Evolutionary conservation across 1,140 invertebrate species (phyloP), one percentile per base, ranked within the genome.

Genomic region (Euwallacea fornicatus): DNA sequence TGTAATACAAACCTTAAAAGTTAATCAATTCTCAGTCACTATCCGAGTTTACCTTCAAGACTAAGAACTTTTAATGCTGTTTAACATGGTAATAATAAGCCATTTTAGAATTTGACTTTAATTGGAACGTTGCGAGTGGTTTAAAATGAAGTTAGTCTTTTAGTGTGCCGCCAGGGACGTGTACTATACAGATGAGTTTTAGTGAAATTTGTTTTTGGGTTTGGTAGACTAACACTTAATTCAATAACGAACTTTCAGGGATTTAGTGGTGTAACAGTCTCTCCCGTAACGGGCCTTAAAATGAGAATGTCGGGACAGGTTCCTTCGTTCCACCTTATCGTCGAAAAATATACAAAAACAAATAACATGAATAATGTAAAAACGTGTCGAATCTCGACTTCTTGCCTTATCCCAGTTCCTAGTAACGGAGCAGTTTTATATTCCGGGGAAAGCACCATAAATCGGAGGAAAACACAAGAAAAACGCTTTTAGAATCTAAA

Each of bases 331-430:
- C 55, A 33, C 21, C 21, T 10, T 58, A 58, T 44, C 42, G 15
- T 44, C 16, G 13, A 50, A 53, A 65, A 65, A 65, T 65, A 56
- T 55, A 13, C 41, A 55, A 60, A 68, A 68, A 68, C 66, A 68
- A 68, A 68, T 68, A 60, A 47, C 66, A 50, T 68, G 66, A 68
- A 68, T 68, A 68, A 68, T 68, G 66, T 60, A 68, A 60, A 60
- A 59, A 68, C 66, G 66, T 68, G 66, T 43, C 66, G 56, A 68
- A 68, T 68, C 66, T 68, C 55, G 55, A 60, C 66, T 60, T 68
- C 63, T 54, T 65, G 63, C 55, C 16, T 68, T 66, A 56, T 42
- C 4, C 10, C 8, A 59, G 60, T 56, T 60, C 66, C 64, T 13
- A 44, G 53, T 43, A 56, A n/a, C 11, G 66, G 2, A 42, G 43